phyloP scores from a whole-genome alignment of 2,888 invertebrate genomes.

The Physocephala rufipes region DNA sequence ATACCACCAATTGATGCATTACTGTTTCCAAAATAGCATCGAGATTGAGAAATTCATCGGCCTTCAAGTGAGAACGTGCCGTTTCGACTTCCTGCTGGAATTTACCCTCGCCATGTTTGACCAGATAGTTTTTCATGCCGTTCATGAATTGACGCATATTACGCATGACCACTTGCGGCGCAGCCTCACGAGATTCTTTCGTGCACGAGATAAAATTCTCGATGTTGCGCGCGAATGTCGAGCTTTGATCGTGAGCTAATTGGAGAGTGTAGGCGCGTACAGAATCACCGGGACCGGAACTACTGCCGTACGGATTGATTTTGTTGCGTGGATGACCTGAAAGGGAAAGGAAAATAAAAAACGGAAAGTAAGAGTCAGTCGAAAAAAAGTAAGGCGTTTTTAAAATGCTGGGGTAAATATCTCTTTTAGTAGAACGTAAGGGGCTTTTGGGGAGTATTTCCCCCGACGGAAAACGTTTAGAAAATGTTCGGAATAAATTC shows the following conservation, averaged over 20 bases:
- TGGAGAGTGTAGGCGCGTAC: constrained; percentile 82
- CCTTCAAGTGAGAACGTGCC: constrained; percentile 73
- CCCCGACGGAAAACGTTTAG: too few relatives aligned
- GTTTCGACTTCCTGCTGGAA: constrained; percentile 89
- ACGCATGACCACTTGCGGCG: constrained; percentile 87
- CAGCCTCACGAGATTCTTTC: constrained; percentile 86
- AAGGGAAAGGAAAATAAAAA: constrained; percentile 44
- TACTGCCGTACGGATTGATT: constrained; percentile 65
- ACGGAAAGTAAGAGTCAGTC: neutral
- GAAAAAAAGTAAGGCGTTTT: too few relatives aligned
- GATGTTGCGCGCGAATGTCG: constrained; percentile 91
- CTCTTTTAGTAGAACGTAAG: too few relatives aligned
- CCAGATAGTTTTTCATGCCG: constrained; percentile 97
- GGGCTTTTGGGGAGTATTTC: too few relatives aligned
- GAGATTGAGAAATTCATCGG: constrained; percentile 92
- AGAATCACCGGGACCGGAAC: constrained; percentile 73
- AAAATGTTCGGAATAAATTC: too few relatives aligned
- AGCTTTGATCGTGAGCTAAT: constrained; percentile 83
- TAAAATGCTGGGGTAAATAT: too few relatives aligned
- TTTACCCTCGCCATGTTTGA: constrained; percentile 93
- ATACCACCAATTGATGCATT: constrained; percentile 89
- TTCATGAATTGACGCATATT: constrained; percentile 97
- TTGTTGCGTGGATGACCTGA: constrained; percentile 79
- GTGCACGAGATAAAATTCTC: constrained; percentile 95
- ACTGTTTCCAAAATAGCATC: constrained; percentile 95